Percentiles rank a stretch among this genome's conserved stretches.
Conservation (phyloP, 2,797 vertebrate species). For the Myotis planiceps region DNA sequence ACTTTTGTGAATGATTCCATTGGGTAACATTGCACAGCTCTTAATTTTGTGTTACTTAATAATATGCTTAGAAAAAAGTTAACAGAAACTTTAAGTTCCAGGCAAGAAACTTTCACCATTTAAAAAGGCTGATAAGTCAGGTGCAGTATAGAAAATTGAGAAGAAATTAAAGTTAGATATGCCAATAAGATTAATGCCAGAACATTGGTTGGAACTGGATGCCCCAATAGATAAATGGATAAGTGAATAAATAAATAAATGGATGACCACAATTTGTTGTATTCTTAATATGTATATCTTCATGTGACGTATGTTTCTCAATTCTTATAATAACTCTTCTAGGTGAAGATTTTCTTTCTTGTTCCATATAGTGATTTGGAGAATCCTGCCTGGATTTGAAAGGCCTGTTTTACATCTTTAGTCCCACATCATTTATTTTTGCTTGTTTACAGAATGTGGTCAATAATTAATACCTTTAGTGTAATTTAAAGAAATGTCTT, state of each 20-base stretch:
- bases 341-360: not conserved
- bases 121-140: not conserved
- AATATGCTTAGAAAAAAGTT: not conserved
- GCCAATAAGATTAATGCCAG: not conserved
- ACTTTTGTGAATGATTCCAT: not conserved
- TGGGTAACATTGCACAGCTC: not conserved
- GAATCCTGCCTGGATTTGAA: not conserved
- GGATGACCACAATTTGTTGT: not conserved
- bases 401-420: not conserved
- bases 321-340: not conserved
- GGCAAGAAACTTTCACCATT: not conserved
- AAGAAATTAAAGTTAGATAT: not conserved
- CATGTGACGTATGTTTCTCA: not conserved
- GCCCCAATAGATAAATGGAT: not conserved
- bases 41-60: not conserved
- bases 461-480: not conserved
- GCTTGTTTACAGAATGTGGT: not conserved
- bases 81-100: conserved; percentile 30
- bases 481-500: not conserved
- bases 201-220: not conserved
- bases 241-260: not conserved
- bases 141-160: not conserved
- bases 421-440: not conserved
- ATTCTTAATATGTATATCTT: not conserved
- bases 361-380: not conserved